phyloP scores from a whole-genome alignment of 2,888 invertebrate genomes.

The Lucinisca nassula region DNA sequence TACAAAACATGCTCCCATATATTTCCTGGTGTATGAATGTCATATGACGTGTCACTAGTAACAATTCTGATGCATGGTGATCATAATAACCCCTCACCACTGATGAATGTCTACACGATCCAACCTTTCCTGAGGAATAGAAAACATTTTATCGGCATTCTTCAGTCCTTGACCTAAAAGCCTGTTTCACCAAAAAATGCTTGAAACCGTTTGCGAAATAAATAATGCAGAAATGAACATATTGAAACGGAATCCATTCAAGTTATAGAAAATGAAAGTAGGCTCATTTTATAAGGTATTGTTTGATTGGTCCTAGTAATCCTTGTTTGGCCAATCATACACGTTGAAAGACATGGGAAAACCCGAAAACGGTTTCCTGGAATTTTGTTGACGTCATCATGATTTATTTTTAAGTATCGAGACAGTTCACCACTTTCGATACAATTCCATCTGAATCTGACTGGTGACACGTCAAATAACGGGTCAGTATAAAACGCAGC shows the following conservation, averaged over 20 bases:
- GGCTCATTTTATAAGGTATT: background rate
- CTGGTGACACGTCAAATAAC: no score
- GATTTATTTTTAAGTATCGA: no score
- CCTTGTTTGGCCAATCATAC: background rate
- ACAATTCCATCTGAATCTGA: no score
- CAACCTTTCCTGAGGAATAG: no score
- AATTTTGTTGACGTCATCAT: no score
- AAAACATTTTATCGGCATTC: background rate
- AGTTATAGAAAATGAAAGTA: background rate
- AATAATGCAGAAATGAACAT: background rate
- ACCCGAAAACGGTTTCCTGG: background rate
- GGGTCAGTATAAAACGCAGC: no score
- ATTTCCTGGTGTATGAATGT: no score
- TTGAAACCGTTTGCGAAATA: background rate
- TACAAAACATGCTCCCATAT: background rate
- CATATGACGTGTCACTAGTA: no score
- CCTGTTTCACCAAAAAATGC: background rate
- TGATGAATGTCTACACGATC: no score
- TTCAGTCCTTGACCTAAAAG: background rate
- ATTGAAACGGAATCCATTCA: background rate
- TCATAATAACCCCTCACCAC: no score
- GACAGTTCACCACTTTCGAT: no score
- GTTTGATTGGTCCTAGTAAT: background rate
- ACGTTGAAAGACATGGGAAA: background rate
- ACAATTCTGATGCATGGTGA: no score